Evolutionary conservation across 53 echinoderm and acorn worm genomes (phyloP).

Genomic region (Henricia sp.): DNA sequence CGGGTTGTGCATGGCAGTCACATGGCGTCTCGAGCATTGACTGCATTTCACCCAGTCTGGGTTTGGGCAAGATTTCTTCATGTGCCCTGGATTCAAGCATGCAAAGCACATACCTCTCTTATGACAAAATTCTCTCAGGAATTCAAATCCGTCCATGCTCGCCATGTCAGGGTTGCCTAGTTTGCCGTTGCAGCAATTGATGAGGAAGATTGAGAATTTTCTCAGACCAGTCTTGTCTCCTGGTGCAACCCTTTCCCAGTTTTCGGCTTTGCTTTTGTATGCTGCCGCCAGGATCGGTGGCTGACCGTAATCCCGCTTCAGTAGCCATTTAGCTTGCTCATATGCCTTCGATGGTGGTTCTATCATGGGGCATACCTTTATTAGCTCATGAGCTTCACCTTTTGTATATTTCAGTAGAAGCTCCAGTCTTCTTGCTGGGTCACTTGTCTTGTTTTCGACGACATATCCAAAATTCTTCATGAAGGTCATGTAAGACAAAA

Average conservation of each 20-base stretch:
- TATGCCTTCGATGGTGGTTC: conserved; percentile 35
- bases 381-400: conserved; percentile 65
- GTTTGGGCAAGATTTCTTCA: conserved; percentile 43
- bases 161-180: conserved; percentile 33
- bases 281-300: conserved; percentile 51
- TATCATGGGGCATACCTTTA: conserved; percentile 53
- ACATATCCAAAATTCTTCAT: conserved; percentile 10
- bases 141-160: conserved; percentile 45
- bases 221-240: conserved; percentile 51
- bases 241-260: conserved; percentile 26
- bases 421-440: conserved; percentile 57
- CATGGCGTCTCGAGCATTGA: conserved; percentile 33
- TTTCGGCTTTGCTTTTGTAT: conserved; percentile 51
- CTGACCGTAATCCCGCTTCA: conserved; percentile 62
- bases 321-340: conserved; percentile 38
- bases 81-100: conserved; percentile 60
- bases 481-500: conserved; percentile 4
- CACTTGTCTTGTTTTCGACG: conserved; percentile 40
- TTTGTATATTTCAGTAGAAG: conserved; percentile 51
- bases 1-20: conserved; percentile 31
- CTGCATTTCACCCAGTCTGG: conserved; percentile 39
- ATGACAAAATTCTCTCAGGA: conserved; percentile 53
- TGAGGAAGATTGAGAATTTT: conserved; percentile 65
- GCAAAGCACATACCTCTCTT: conserved; percentile 63
- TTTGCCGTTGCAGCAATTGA: conserved; percentile 63